These are phyloP conservation scores for Chroicocephalus ridibundus DNA, from an alignment of 2,113 vertebrate species.

Conservation along the genomic window DNA sequence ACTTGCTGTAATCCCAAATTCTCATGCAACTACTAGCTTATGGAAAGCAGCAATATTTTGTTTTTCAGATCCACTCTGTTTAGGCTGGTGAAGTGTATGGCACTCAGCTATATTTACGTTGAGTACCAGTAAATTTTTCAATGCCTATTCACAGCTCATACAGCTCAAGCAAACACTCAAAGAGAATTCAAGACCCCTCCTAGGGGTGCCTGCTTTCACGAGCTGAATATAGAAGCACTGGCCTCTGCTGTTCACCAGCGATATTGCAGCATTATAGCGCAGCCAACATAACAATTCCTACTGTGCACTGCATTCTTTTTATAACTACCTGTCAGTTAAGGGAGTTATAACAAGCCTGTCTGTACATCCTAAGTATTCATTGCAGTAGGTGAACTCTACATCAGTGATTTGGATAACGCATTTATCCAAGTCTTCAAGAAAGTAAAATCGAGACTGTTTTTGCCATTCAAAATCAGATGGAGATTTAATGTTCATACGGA, in stretches of 20 bases:
- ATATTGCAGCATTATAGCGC: neutral
- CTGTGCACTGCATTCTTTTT: neutral
- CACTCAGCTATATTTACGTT: neutral
- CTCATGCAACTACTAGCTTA: neutral
- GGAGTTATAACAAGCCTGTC: slow-evolving; percentile 76
- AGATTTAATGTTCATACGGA: slow-evolving; percentile 70
- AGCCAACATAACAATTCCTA: neutral
- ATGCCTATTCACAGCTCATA: neutral
- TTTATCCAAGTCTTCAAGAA: slow-evolving; percentile 73
- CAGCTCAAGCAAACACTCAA: neutral
- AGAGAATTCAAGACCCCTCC: neutral
- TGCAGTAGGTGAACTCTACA: slow-evolving; percentile 74
- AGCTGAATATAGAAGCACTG: neutral
- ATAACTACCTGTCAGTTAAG: slow-evolving; percentile 71
- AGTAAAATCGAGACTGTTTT: slow-evolving; percentile 75
- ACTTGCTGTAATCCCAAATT: neutral
- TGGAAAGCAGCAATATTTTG: neutral
- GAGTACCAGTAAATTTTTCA: neutral
- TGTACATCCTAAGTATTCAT: slow-evolving; percentile 75
- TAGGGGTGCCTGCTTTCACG: accelerated
- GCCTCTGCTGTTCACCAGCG: slow-evolving; percentile 16
- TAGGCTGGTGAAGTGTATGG: neutral
- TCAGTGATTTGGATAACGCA: slow-evolving; percentile 73
- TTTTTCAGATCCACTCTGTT: neutral
- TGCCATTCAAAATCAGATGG: slow-evolving; percentile 75